Evolutionary conservation across 2,113 vertebrate species (phyloP), one percentile per base, ranked within the genome.

Genomic region (Phaethon lepturus): DNA sequence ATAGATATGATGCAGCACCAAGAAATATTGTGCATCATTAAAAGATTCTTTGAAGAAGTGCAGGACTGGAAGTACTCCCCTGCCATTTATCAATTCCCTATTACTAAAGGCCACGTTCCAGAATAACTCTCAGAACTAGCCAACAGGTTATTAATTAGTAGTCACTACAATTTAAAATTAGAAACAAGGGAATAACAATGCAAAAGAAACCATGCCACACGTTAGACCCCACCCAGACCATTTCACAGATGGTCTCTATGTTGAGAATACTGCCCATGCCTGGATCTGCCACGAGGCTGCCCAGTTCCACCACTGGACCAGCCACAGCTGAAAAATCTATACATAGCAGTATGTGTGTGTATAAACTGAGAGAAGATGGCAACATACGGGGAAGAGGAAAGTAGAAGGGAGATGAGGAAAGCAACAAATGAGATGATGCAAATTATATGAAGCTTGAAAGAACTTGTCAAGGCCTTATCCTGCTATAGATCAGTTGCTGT

Each of bases 361-460:
- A 64, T 11, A 13, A 88, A 23, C 33, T 9, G 52, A 40, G 35
- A 66, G 53, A 58, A 40, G 15, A 67, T 47, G 28, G 33, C 25
- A 38, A 71, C 9, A 53, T 17, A 62, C 66, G 67, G 28, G 28
- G 20, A 77, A 78, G 14, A 58, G 50, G 35, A 90, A 83, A 63
- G 38, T 44, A 95, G 42, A 73, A 53, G 29, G 11, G 23, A 77
- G 71, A 47, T 40, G 71, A 84, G 31, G 73, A 88, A 68, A 93
- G 31, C 24, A 72, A 53, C 38, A 26, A n/a, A 53, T 38, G 29
- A 83, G 17, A 66, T 72, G 83, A 58, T 1, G 13, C 22, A 82
- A 85, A 91, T 67, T 85, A 74, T 49, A 68, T 40, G 19, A 80
- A 73, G 59, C 89, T 82, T 95, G 93, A 96, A 92, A 92, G 84